Percentiles rank a stretch among this genome's conserved stretches.
Evolutionary conservation across 2,113 vertebrate species (phyloP).

Genomic region (Brachionichthys hirsutus): DNA sequence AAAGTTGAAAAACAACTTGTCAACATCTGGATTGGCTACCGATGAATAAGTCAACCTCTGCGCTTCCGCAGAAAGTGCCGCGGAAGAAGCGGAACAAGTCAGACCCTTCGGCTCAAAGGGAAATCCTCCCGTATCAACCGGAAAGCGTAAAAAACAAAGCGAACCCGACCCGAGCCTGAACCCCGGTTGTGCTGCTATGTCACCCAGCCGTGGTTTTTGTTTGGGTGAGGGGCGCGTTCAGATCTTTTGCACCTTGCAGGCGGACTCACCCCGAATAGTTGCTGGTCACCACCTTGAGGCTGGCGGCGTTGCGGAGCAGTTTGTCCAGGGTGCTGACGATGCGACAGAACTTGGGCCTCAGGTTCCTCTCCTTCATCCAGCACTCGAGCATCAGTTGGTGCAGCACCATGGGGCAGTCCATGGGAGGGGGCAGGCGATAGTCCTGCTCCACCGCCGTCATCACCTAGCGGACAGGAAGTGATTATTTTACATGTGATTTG

Average conservation of each 20-base stretch:
- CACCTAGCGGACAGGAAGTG: conserved; percentile 78
- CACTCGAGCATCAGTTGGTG: conserved; percentile 99
- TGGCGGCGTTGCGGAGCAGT: conserved; percentile 95
- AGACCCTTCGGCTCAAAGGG: conserved; percentile 32
- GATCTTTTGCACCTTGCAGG: no score
- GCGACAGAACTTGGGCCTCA: conserved; percentile 95
- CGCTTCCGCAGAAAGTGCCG: conserved; percentile 29
- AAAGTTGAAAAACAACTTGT: conserved; percentile 30
- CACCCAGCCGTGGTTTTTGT: no score
- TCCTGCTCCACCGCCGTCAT: conserved; percentile 99
- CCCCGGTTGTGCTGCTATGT: no score
- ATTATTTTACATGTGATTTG: no score
- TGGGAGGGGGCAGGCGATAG: conserved; percentile 95
- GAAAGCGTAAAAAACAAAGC: conserved; percentile 30
- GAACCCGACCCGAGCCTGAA: conserved; percentile 38
- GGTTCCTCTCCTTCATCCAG: conserved; percentile 97
- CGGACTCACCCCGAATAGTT: conserved; percentile 91
- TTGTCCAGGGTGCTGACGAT: conserved; percentile 98
- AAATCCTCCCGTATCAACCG: conserved; percentile 10
- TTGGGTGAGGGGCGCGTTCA: no score
- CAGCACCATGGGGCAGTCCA: conserved; percentile 97
- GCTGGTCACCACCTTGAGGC: conserved; percentile 94
- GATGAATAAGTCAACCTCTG: conserved; percentile 42
- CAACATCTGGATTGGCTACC: conserved; percentile 1
- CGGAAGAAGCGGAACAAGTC: conserved; percentile 22